These are phyloP conservation scores for Procambarus virginalis DNA, from an alignment of 1,140 invertebrate genomes.

Conservation along the genomic window DNA sequence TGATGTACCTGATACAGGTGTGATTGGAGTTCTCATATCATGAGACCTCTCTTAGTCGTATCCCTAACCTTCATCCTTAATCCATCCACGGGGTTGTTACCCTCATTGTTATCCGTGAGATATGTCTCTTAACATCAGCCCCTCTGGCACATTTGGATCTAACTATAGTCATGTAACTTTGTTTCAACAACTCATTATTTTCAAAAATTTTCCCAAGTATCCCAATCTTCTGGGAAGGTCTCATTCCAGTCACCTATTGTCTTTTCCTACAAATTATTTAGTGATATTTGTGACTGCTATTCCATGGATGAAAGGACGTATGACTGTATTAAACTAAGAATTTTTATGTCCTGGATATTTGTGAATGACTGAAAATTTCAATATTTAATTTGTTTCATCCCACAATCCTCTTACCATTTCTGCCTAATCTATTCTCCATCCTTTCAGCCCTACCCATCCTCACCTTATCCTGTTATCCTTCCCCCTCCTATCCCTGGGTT, in stretches of 20 bases:
- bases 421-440: not conserved
- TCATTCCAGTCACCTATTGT: slow-evolving; percentile 38
- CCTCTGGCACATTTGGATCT: not conserved
- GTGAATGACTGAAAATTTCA: not conserved
- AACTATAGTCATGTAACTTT: not conserved
- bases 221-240: slow-evolving; percentile 40
- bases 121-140: slow-evolving; percentile 43
- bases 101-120: slow-evolving; percentile 54
- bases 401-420: not conserved
- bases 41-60: slow-evolving; percentile 62
- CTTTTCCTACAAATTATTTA: slow-evolving; percentile 16
- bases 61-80: slow-evolving; percentile 55
- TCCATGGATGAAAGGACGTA: slow-evolving; percentile 19
- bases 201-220: not conserved
- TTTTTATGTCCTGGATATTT: not conserved
- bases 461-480: slow-evolving; percentile 49
- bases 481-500: slow-evolving; percentile 52
- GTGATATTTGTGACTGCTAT: slow-evolving; percentile 34
- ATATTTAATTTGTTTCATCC: not conserved
- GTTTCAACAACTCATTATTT: not conserved
- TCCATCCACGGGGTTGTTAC: slow-evolving; percentile 55
- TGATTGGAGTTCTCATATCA: slow-evolving; percentile 64
- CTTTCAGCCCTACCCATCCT: slow-evolving; percentile 11
- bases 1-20: slow-evolving; percentile 64
- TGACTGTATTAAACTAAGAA: slow-evolving; percentile 1